Conservation (phyloP, 1,140 invertebrate genomes). For the Zaprionus tsacasi region DNA sequence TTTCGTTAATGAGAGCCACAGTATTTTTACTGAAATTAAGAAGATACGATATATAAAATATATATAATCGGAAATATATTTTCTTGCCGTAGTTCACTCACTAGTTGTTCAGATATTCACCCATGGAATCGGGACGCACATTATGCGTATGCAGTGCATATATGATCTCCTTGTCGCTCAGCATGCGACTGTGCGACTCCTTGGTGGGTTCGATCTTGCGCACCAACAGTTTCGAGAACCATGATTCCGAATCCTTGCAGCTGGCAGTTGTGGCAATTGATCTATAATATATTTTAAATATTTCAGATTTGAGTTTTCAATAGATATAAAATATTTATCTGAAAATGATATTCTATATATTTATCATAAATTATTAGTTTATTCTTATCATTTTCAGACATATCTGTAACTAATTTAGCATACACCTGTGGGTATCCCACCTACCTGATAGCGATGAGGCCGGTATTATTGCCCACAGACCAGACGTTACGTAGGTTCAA, state of each 20-base stretch:
- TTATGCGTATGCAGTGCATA: constrained; percentile 98
- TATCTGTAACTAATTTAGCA: neutral
- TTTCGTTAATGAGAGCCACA: constrained; percentile 90
- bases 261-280: constrained; percentile 58
- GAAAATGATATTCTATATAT: neutral
- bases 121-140: constrained; percentile 93
- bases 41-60: neutral
- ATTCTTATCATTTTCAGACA: constrained; percentile 2
- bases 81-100: constrained; percentile 86
- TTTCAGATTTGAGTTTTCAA: neutral
- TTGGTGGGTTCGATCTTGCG: constrained; percentile 96
- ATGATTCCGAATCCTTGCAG: constrained; percentile 87
- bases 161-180: constrained; percentile 97
- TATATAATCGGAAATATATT: neutral
- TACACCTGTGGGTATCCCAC: neutral
- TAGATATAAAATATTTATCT: neutral
- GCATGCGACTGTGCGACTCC: constrained; percentile 96
- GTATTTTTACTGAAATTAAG: constrained; percentile 89
- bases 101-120: constrained; percentile 95
- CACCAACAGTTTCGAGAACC: constrained; percentile 95
- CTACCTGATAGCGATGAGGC: constrained; percentile 51
- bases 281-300: constrained; percentile 28
- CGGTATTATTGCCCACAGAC: constrained; percentile 49
- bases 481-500: constrained; percentile 71
- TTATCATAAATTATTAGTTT: neutral